A percentile compares a stretch with the other conserved stretches of the same genome.
phyloP scores from a whole-genome alignment of 2,888 invertebrate genomes.

The Drosophila anomelani region DNA sequence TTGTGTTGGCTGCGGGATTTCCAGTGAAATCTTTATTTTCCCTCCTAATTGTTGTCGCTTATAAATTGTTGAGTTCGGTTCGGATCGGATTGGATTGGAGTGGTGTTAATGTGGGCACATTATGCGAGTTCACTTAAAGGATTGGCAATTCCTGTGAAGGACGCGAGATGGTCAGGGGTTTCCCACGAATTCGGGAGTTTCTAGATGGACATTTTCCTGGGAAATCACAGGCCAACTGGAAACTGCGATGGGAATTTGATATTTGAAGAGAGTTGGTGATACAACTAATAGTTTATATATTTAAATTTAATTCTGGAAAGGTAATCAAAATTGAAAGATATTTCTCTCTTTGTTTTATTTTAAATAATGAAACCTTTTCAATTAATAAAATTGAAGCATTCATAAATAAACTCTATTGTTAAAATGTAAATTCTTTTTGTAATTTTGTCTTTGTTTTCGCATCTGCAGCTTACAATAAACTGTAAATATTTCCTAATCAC shows the following conservation, averaged over 20 bases:
- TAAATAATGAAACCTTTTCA: not conserved
- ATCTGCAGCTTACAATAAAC: not conserved
- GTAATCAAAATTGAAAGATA: not conserved
- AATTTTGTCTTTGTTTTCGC: not conserved
- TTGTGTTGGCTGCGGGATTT: constrained; percentile 49
- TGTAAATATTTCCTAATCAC: not conserved
- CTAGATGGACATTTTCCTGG: constrained; percentile 1
- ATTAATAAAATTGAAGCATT: not conserved
- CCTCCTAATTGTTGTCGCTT: constrained; percentile 38
- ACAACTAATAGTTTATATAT: not conserved
- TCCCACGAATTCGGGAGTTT: constrained; percentile 57
- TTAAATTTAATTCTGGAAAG: not conserved
- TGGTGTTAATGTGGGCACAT: constrained; percentile 76
- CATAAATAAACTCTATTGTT: not conserved
- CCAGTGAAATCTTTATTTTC: constrained; percentile 53
- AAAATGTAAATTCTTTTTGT: not conserved
- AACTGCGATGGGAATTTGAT: not conserved
- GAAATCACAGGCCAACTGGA: constrained; percentile 15
- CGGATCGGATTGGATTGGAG: not conserved
- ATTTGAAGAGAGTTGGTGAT: not conserved
- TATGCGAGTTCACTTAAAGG: constrained; percentile 62
- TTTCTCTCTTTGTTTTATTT: not conserved
- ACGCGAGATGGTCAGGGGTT: constrained; percentile 24
- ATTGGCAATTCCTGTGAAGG: constrained; percentile 71
- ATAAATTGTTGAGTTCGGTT: constrained; percentile 22